phyloP scores from a whole-genome alignment of 2,113 vertebrate species.

The Forbesichthys agassizii region DNA sequence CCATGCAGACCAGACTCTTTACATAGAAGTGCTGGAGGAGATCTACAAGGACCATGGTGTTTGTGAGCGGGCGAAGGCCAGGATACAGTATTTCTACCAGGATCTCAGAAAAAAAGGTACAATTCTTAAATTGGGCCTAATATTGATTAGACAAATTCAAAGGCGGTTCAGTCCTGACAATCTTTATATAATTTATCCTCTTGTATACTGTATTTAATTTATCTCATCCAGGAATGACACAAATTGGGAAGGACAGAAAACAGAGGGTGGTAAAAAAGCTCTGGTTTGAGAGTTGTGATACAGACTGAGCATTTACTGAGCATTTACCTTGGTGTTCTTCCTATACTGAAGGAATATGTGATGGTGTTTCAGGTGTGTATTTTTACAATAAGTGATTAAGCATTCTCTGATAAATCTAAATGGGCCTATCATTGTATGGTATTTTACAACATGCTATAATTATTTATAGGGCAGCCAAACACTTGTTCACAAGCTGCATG shows the following conservation, averaged over 20 bases:
- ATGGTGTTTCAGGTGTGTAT: too few relatives aligned
- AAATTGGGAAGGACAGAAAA: background rate
- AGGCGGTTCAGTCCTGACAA: too few relatives aligned
- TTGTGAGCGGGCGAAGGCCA: background rate
- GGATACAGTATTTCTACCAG: background rate
- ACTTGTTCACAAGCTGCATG: background rate
- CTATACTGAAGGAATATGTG: constrained; percentile 7
- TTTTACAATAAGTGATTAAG: too few relatives aligned
- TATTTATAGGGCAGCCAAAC: background rate
- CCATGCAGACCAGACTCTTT: constrained; percentile 6
- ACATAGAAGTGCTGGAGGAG: background rate
- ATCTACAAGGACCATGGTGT: background rate
- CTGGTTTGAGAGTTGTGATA: background rate
- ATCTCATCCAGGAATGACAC: too few relatives aligned
- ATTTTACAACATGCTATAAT: constrained; percentile 10
- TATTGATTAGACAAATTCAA: too few relatives aligned
- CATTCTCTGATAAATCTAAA: too few relatives aligned
- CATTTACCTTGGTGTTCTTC: background rate
- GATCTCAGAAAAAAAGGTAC: background rate
- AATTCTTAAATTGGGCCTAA: background rate
- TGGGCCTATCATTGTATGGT: background rate
- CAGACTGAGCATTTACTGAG: constrained; percentile 2
- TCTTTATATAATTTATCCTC: too few relatives aligned
- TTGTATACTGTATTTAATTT: background rate
- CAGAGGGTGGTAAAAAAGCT: constrained; percentile 5